Conservation (phyloP, 2,113 vertebrate genomes). For the Tragulus kanchil region DNA sequence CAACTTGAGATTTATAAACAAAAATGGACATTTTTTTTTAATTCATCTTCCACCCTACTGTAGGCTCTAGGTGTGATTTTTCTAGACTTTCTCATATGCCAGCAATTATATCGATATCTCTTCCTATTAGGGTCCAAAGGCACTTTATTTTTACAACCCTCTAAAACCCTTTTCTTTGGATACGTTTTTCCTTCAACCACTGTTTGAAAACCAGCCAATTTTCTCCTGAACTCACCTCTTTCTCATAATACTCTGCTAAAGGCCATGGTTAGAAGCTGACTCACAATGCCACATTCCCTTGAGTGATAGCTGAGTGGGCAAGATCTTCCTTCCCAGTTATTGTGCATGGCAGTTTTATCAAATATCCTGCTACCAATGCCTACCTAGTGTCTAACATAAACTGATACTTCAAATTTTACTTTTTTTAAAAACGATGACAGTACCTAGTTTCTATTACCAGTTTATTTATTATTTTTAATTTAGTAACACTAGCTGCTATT, state of each 20-base stretch:
- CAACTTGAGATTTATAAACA: background rate
- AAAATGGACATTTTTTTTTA: background rate
- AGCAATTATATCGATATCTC: background rate
- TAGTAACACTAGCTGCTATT: background rate
- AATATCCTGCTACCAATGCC: background rate
- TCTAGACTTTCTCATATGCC: background rate
- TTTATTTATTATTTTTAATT: background rate
- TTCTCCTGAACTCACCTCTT: background rate
- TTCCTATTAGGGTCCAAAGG: background rate
- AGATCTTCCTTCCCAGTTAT: background rate
- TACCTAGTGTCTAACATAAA: background rate
- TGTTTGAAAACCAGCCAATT: slow-evolving; percentile 17
- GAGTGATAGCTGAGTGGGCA: background rate
- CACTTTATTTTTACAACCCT: background rate
- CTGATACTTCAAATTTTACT: background rate
- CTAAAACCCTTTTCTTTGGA: background rate
- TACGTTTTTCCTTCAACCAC: background rate
- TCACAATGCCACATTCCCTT: background rate
- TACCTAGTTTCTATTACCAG: background rate
- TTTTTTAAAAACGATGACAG: background rate
- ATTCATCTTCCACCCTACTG: background rate
- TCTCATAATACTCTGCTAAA: background rate
- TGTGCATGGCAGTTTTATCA: background rate
- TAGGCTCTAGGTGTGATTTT: background rate
- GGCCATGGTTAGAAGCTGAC: background rate